These are phyloP conservation scores for Strix uralensis DNA, from an alignment of 2,113 vertebrate species.

Conservation along the genomic window DNA sequence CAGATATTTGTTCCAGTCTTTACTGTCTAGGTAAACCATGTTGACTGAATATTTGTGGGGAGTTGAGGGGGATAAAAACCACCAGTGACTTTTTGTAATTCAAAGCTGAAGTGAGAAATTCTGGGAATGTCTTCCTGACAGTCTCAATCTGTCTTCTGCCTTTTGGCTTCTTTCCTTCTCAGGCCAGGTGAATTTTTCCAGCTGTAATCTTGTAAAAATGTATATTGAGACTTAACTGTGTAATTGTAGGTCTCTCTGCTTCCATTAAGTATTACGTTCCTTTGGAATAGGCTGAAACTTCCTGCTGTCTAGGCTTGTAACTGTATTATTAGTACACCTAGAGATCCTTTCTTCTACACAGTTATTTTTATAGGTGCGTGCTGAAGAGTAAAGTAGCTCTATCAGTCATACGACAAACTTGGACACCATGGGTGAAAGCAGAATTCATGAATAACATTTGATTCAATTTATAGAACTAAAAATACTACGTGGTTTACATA, in stretches of 20 bases:
- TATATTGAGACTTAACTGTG: not conserved
- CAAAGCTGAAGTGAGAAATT: not conserved
- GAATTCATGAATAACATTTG: not conserved
- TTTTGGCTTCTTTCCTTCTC: not conserved
- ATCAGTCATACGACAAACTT: not conserved
- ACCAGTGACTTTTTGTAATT: not conserved
- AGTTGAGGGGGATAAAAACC: not conserved
- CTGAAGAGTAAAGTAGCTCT: not conserved
- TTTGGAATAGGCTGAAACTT: not conserved
- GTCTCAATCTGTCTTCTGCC: not conserved
- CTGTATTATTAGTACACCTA: not conserved
- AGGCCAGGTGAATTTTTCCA: not conserved
- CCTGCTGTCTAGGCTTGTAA: not conserved
- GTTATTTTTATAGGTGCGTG: not conserved
- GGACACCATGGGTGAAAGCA: not conserved
- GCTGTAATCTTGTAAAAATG: not conserved
- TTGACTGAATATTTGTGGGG: not conserved
- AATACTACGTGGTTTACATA: rapidly evolving
- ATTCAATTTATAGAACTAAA: not conserved
- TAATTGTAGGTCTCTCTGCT: not conserved
- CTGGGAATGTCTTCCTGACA: not conserved
- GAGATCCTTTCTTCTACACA: not conserved
- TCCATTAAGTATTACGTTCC: not conserved
- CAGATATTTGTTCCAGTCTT: not conserved
- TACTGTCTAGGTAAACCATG: not conserved